Evolutionary conservation across 2,888 invertebrate species (phyloP).

Genomic region (Lasioglossum villosulum): DNA sequence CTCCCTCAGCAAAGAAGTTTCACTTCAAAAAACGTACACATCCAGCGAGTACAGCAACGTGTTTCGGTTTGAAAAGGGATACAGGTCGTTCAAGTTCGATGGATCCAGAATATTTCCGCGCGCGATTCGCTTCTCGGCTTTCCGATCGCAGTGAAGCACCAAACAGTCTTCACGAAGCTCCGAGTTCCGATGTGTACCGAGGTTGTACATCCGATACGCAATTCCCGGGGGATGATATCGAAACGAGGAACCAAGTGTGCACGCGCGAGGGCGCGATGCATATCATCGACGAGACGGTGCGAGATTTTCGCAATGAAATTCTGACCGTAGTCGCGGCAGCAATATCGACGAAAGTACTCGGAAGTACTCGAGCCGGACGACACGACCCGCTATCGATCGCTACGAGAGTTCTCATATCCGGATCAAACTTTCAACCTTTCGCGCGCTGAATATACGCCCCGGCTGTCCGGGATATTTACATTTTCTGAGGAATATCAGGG

Average conservation of each 20-base stretch:
- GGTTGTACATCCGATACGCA: neutral
- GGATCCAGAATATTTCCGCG: neutral
- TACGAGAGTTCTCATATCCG: neutral
- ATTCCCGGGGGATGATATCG: neutral
- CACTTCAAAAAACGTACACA: too few species aligned
- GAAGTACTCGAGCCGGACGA: constrained; percentile 7
- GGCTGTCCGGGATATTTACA: neutral
- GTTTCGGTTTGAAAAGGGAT: neutral
- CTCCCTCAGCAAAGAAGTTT: too few species aligned
- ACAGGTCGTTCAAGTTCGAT: neutral
- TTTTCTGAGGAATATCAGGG: neutral
- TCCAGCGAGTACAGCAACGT: too few species aligned
- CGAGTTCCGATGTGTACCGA: neutral
- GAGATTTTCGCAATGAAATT: neutral
- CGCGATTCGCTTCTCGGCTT: neutral
- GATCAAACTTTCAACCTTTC: constrained; percentile 14
- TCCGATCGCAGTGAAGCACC: neutral
- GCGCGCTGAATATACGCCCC: neutral
- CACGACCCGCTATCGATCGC: constrained; percentile 16
- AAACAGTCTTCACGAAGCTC: neutral
- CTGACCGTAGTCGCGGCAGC: constrained; percentile 3
- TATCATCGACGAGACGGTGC: neutral
- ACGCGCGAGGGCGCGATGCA: neutral
- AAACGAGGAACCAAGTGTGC: neutral
- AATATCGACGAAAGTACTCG: constrained; percentile 10